Percentiles rank a stretch among this genome's conserved stretches.
Conservation (phyloP, 2,797 vertebrate species). For the Sternotherus odoratus region DNA sequence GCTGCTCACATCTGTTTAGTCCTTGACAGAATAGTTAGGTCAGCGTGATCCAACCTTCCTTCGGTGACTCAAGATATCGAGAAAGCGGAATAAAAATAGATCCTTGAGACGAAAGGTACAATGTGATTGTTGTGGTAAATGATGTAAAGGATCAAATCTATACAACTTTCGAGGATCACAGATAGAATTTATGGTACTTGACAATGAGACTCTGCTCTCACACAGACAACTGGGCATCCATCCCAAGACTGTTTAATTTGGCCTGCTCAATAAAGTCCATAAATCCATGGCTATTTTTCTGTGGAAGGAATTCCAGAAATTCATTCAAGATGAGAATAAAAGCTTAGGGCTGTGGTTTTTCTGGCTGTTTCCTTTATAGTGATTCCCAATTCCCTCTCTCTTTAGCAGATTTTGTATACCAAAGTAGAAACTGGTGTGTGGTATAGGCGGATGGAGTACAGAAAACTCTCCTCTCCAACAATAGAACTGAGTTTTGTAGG, state of each 20-base stretch:
- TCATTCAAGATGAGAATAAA: not conserved
- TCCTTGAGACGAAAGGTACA: constrained; percentile 7
- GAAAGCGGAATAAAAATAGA: constrained; percentile 12
- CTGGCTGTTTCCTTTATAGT: fast-evolving
- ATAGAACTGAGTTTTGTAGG: not conserved
- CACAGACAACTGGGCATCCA: constrained; percentile 46
- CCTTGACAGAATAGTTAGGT: constrained; percentile 47
- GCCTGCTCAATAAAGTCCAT: not conserved
- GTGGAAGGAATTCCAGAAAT: constrained; percentile 7
- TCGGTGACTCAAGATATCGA: not conserved
- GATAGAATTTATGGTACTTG: constrained; percentile 55
- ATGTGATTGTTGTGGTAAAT: constrained; percentile 12
- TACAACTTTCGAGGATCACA: not conserved
- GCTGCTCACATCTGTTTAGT: constrained; percentile 22
- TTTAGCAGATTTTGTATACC: not conserved
- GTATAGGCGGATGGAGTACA: fast-evolving
- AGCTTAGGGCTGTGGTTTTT: not conserved
- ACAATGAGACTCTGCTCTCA: constrained; percentile 5
- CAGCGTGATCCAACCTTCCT: constrained; percentile 36
- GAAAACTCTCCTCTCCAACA: not conserved
- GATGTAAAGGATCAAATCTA: not conserved
- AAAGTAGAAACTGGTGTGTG: fast-evolving
- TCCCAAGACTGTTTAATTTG: not conserved
- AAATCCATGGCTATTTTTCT: constrained; percentile 29
- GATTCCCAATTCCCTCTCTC: not conserved